A percentile compares a stretch with the other conserved stretches of the same genome.
phyloP scores from a whole-genome alignment of 2,888 invertebrate species.

The Aphodius granarius region DNA sequence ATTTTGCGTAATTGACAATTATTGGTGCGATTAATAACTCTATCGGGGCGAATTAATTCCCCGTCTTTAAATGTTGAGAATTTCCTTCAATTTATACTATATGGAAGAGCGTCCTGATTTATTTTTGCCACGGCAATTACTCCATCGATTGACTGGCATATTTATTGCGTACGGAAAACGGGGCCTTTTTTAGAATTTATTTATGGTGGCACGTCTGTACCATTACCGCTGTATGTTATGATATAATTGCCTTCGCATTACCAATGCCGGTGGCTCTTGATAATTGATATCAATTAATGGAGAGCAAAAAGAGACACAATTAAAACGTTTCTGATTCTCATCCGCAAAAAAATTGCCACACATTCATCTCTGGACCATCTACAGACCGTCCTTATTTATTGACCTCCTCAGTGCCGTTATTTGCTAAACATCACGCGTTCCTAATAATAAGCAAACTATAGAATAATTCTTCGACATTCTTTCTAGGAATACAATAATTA shows the following conservation, averaged over 20 bases:
- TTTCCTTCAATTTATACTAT: neutral
- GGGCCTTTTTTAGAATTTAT: conserved; percentile 12
- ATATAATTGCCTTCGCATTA: conserved; percentile 20
- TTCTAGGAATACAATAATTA: no score
- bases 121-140: neutral
- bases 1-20: neutral
- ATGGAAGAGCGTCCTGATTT: neutral
- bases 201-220: conserved; percentile 40
- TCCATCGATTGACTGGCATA: neutral
- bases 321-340: conserved; percentile 39
- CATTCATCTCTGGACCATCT: neutral
- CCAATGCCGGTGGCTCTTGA: conserved; percentile 47
- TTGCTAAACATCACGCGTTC: no score
- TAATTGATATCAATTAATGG: conserved; percentile 51
- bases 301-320: conserved; percentile 48
- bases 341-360: neutral
- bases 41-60: neutral
- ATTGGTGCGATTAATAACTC: neutral
- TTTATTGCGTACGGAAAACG: neutral
- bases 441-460: no score
- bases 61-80: neutral
- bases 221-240: conserved; percentile 21
- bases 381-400: neutral
- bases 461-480: no score
- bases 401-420: neutral